Conservation (phyloP, 2,888 invertebrate species). For the Hydrotaea diabolus region DNA sequence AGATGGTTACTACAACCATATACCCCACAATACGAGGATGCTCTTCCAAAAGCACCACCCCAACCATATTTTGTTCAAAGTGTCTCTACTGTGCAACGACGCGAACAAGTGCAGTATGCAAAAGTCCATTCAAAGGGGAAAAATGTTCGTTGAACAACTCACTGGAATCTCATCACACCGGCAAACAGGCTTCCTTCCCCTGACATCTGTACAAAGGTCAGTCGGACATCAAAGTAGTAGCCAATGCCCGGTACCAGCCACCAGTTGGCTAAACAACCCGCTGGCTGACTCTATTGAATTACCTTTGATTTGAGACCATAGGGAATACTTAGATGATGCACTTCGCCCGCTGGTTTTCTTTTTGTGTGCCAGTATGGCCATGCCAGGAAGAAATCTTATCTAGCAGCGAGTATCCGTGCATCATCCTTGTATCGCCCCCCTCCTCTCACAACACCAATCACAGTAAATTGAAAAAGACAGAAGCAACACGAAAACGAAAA, state of each 20-base stretch:
- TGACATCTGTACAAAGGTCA: background rate
- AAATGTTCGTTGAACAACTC: background rate
- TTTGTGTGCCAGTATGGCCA: too few relatives aligned
- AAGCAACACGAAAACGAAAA: constrained; percentile 42
- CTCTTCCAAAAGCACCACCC: too few relatives aligned
- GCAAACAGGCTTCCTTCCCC: background rate
- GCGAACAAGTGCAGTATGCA: constrained; percentile 16
- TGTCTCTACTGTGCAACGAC: background rate
- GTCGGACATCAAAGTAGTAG: constrained; percentile 47
- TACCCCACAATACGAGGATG: too few relatives aligned
- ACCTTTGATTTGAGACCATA: constrained; percentile 69
- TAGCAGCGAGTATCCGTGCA: background rate
- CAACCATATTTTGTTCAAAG: too few relatives aligned
- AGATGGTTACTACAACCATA: too few relatives aligned
- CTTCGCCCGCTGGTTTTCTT: constrained; percentile 11
- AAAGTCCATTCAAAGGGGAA: background rate
- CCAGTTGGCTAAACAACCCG: background rate
- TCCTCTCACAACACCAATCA: background rate
- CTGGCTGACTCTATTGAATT: constrained; percentile 67
- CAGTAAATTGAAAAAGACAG: background rate
- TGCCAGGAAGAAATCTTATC: background rate
- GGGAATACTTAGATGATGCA: constrained; percentile 66
- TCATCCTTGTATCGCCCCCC: too few relatives aligned
- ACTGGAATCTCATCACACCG: background rate
- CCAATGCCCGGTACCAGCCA: background rate